Evolutionary conservation across 1,140 invertebrate species (phyloP), one percentile per base, ranked within the genome.

Genomic region (Archegozetes longisetosus): DNA sequence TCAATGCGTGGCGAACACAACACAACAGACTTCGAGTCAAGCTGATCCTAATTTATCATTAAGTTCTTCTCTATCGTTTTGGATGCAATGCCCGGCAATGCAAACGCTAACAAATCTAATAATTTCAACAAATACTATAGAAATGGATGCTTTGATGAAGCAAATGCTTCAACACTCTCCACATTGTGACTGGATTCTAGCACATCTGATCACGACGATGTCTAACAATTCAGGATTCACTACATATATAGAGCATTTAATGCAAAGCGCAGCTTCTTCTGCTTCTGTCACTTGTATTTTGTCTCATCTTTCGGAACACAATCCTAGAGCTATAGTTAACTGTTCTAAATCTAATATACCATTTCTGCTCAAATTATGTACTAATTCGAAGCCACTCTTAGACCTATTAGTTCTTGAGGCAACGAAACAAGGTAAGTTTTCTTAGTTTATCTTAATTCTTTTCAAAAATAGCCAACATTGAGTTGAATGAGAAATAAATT

Each of bases 321-420:
- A 62, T 54, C 61, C 61, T 24, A n/a, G 48, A 50, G 61, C 61
- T 9, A 62, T 62, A 22, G 58, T 53, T 2, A 62, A 62, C 50
- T 25, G 27, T 49, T 62, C 61, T 0, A 60, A 53, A 51, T 46
- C 29, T 6, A 62, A 62, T 26, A 52, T 62, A 24, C 56, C 61
- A 1, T 62, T 62, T 46, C 22, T 62, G 24, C 24, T 62, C 13
- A 53, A 62, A 26, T 28, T 62, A 32, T 48, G 55, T 46, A 48
- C 61, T 6, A 62, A 59, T 28, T 62, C 61, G 2, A 40, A 53
- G 29, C 61, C 61, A 22, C 40, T 62, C 2, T 47, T 62, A 13
- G 46, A 62, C 27, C n/a, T 62, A 24, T 29, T 62, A 13, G 49
- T 56, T 2, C 6, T 25, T 17, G 61, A 62, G 29, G 20, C 46